A percentile compares a stretch with the other conserved stretches of the same genome.
Evolutionary conservation across 1,140 invertebrate species (phyloP).

Genomic region (Heliconius nattereri): DNA sequence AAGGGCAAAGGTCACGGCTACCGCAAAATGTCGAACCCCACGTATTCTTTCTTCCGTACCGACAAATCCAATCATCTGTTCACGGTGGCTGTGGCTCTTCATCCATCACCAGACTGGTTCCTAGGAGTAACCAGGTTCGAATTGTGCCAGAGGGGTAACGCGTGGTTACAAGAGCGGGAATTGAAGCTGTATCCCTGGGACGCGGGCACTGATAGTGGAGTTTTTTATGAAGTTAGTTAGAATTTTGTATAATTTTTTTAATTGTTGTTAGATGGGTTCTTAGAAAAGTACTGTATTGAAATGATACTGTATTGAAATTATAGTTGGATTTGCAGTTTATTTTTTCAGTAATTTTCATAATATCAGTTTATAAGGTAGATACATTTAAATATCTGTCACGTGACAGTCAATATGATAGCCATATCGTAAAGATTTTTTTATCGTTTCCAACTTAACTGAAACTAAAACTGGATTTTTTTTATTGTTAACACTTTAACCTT

Average conservation of each 20-base stretch:
- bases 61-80: slow-evolving; percentile 64
- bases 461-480: too few species aligned
- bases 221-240: slow-evolving; percentile 66
- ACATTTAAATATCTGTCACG: too few species aligned
- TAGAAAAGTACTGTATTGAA: too few species aligned
- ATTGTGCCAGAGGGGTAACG: slow-evolving; percentile 63
- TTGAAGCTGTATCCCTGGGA: slow-evolving; percentile 70
- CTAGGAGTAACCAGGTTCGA: slow-evolving; percentile 68
- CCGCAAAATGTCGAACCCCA: slow-evolving; percentile 62
- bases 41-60: slow-evolving; percentile 62
- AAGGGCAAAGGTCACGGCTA: slow-evolving; percentile 72
- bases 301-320: too few species aligned
- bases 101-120: slow-evolving; percentile 74
- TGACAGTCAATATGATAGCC: too few species aligned
- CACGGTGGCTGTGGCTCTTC: slow-evolving; percentile 55
- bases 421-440: too few species aligned
- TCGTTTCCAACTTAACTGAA: too few species aligned
- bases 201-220: slow-evolving; percentile 69
- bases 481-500: too few species aligned
- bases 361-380: too few species aligned
- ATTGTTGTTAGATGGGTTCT: too few species aligned
- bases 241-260: background rate
- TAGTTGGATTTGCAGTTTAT: too few species aligned
- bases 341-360: too few species aligned
- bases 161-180: slow-evolving; percentile 64